Evolutionary conservation across 2,888 invertebrate genomes (phyloP), one percentile per base, ranked within the genome.

Genomic region (Chrysolina oricalcia): DNA sequence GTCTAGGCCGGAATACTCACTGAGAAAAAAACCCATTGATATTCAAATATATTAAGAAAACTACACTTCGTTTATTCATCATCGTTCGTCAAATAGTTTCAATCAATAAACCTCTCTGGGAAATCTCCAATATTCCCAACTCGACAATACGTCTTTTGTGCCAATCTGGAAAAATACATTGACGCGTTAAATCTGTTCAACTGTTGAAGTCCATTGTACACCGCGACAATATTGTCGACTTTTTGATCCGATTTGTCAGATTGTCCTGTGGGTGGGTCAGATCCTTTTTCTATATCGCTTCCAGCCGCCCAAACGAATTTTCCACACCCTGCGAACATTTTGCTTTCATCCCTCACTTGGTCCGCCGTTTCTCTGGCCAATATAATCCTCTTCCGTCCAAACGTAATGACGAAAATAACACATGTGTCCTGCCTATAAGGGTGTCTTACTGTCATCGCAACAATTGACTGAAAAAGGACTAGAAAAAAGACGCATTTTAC

Each of bases 211-310:
- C 87, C 82, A 88, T 89, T 88, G 88, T 88, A 85, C 84, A 86
- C 84, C 86, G 85, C 86, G 85, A 88, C 89, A 89, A 89, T 89
- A 88, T 89, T 88, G 88, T 89, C 89, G 89, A 89, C 89, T 89
- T 89, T 88, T 89, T 89, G 88, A 89, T 89, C 89, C 89, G 89
- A 89, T 89, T 89, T 89, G 89, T 89, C 88, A 86, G 86, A 88
- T 87, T 87, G 87, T 87, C 85, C 87, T 86, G 87, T 87, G 88
- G 88, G 88, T 88, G 87, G 87, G 88, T 87, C 87, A 86, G 87
- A 88, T 87, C 87, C 87, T 88, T 88, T 88, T 88, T 88, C 88
- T 87, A 86, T 88, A 88, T 87, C 87, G 86, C 84, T 83, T 83
- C 76, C 84, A 86, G 82, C 81, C 70, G 76, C 63, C 82, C 87